Evolutionary conservation across 2,113 vertebrate species (phyloP).

Genomic region (Cochlearius cochlearius): DNA sequence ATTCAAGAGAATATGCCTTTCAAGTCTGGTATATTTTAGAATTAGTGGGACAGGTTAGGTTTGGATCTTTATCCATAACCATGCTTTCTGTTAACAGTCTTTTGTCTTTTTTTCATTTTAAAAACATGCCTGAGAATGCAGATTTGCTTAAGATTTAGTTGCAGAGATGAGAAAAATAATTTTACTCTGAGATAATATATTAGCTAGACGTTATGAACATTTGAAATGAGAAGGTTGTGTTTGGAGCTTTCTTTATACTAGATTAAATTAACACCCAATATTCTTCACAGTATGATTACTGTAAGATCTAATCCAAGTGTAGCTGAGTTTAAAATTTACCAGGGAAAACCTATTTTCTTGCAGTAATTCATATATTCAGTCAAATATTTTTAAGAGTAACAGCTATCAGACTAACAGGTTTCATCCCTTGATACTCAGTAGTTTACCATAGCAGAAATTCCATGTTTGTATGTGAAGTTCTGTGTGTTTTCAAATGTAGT

Average conservation of each 20-base stretch:
- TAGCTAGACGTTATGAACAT: background rate
- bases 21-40: background rate
- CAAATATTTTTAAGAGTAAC: background rate
- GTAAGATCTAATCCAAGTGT: background rate
- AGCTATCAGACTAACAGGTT: background rate
- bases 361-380: background rate
- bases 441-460: background rate
- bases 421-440: background rate
- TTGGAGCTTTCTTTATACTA: background rate
- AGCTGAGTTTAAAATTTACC: background rate
- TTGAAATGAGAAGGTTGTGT: background rate
- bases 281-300: background rate
- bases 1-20: background rate
- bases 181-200: background rate
- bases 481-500: background rate
- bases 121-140: background rate
- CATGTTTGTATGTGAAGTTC: background rate
- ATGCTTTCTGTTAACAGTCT: background rate
- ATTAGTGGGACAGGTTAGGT: conserved; percentile 4
- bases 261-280: background rate
- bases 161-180: background rate
- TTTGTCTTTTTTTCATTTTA: background rate
- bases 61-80: background rate
- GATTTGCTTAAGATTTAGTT: background rate
- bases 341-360: background rate